Conservation (phyloP, 2,113 vertebrate genomes). For the Nothoprocta perdicaria region DNA sequence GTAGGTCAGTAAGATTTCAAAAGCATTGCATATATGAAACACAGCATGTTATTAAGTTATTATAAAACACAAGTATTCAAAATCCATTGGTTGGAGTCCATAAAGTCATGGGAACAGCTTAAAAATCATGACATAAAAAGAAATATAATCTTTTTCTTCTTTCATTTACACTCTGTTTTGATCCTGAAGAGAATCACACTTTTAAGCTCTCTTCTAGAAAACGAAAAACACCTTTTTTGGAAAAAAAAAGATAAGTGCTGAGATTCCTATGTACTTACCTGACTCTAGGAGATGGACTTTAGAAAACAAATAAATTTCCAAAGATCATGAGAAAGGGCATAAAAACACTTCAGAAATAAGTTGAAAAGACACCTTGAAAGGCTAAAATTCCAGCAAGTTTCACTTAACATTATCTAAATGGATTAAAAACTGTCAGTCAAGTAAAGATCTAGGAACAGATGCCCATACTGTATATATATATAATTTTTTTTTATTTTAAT, state of each 20-base stretch:
- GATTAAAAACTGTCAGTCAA: slow-evolving; percentile 61
- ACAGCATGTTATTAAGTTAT: background rate
- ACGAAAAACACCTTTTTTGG: background rate
- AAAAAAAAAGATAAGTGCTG: background rate
- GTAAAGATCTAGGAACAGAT: slow-evolving; percentile 71
- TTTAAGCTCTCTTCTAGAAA: background rate
- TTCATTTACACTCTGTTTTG: background rate
- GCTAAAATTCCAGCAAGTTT: slow-evolving; percentile 33
- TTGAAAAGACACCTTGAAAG: background rate
- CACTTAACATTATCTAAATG: slow-evolving; percentile 9
- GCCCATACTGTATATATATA: slow-evolving; percentile 63
- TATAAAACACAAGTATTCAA: background rate
- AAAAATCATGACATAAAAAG: background rate
- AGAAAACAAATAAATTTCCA: slow-evolving; percentile 19
- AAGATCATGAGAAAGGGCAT: slow-evolving; percentile 16
- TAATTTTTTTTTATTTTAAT: slow-evolving; percentile 69
- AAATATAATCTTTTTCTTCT: background rate
- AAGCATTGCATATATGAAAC: background rate
- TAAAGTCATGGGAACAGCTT: background rate
- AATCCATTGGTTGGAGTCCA: background rate
- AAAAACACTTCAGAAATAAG: background rate
- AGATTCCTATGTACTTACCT: background rate
- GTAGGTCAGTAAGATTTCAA: background rate
- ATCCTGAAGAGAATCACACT: background rate
- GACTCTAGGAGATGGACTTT: background rate